Base-by-base conservation (phyloP, 2,888 invertebrate species). In the Aleiodes alternator region DNA sequence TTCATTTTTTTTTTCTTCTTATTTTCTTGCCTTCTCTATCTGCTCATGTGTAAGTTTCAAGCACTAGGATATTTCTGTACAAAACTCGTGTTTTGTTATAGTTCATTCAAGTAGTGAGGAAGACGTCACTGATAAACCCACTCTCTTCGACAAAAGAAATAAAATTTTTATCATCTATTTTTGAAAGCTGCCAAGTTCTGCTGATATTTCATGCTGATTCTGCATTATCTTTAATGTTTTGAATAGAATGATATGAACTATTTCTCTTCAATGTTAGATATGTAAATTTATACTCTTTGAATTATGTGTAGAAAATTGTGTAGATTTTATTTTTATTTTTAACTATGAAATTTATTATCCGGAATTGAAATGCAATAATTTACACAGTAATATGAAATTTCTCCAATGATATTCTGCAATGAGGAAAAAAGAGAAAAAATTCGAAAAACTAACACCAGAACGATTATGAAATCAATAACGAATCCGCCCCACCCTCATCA, bases 401-500 rank as follows among this genome's bases (percentile, higher is more conserved):
- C 43, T 43, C n/a, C n/a, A n/a, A 43, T 4, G 4, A 5, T 16
- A 55, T 55, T 55, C 0, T 55, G 0, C 0, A 55, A 6, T 5
- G 1, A 12, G 14, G 23, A 53, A 53, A 53, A 55, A 55, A 14
- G 9, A 8, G 55, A 55, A 43, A 9, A 43, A 43, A 43, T 34
- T 34, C 1, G 34, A 43, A 43, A 8, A 43, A 43, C 43, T 43
- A 43, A 43, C 43, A 43, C 43, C 43, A 43, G 43, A 11, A 43
- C 73, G 78, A 78, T 78, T 76, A 78, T 76, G 73, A 76, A 69
- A 79, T 77, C 75, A 79, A 77, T 74, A 77, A 76, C 75, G 75
- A 78, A 76, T 72, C 73, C 64, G 23, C 64, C 48, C 64, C 64
- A 59, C 59, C 61, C n/a, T 16, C n/a, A 4, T 16, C 43, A 59